These are phyloP conservation scores for Morus bassanus DNA, from an alignment of 2,797 vertebrate species.

Conservation along the genomic window DNA sequence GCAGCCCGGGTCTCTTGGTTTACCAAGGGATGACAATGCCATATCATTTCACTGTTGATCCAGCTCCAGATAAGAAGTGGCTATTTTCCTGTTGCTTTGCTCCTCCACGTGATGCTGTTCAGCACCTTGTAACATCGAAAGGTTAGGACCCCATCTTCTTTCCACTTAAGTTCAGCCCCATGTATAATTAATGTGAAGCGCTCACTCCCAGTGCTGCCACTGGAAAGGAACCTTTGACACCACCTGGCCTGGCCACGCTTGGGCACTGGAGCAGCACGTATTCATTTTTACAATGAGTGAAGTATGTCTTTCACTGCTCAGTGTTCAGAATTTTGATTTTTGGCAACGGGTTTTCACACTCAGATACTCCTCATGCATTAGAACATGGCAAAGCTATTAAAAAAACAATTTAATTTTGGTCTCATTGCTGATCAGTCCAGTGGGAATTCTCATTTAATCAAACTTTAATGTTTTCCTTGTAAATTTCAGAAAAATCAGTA, in stretches of 20 bases:
- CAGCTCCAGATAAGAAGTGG: not conserved
- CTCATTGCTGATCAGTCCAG: conserved; percentile 44
- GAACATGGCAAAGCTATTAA: conserved; percentile 47
- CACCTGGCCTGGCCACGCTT: not conserved
- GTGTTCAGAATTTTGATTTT: not conserved
- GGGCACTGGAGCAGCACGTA: not conserved
- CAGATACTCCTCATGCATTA: conserved; percentile 14
- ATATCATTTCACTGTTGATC: not conserved
- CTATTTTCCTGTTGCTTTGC: not conserved
- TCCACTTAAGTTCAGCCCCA: not conserved
- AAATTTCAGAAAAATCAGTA: conserved; percentile 70
- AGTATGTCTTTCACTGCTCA: not conserved
- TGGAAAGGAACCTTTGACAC: not conserved
- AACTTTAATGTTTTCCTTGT: conserved; percentile 66
- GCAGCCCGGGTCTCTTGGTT: not conserved
- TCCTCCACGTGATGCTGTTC: not conserved
- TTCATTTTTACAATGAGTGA: not conserved
- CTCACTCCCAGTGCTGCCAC: not conserved
- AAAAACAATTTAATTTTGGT: conserved; percentile 42
- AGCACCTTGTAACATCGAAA: not conserved
- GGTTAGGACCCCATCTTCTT: not conserved
- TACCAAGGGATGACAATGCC: too few species aligned
- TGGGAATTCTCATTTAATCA: conserved; percentile 71
- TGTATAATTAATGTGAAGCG: not conserved
- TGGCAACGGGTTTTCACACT: not conserved